Evolutionary conservation across 1,140 invertebrate species (phyloP).

Genomic region (Hetaerina americana): DNA sequence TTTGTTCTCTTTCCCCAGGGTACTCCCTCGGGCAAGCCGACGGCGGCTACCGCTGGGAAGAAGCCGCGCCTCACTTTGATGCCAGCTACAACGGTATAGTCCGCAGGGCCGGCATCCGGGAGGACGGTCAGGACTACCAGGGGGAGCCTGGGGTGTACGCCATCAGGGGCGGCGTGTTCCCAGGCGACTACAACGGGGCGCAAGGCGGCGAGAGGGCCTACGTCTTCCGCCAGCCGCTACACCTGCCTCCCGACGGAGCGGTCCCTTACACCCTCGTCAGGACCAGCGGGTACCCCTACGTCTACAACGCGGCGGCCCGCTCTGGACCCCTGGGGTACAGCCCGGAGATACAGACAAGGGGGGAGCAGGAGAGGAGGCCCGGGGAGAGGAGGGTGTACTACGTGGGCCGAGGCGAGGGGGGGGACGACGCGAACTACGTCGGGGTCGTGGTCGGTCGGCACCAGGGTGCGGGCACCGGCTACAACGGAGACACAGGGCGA

Average conservation of each 20-base stretch:
- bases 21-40: too few species aligned
- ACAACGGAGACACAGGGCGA: too few species aligned
- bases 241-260: too few species aligned
- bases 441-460: too few species aligned
- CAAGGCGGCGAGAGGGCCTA: neutral
- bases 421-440: too few species aligned
- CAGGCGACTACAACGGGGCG: neutral
- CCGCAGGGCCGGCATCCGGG: neutral
- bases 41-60: too few species aligned
- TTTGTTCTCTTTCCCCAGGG: too few species aligned
- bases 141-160: neutral
- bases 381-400: too few species aligned
- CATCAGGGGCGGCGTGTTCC: neutral
- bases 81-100: neutral
- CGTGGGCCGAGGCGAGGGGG: too few species aligned
- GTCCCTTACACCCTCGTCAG: too few species aligned
- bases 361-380: neutral
- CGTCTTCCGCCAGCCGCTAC: neutral
- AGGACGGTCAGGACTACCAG: neutral
- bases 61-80: neutral
- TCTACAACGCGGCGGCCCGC: neutral
- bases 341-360: neutral
- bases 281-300: neutral
- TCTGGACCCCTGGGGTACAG: neutral
- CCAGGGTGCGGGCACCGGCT: too few species aligned